A percentile compares a stretch with the other conserved stretches of the same genome.
These are phyloP conservation scores for Perca fluviatilis DNA, from an alignment of 2,113 vertebrate genomes.

Conservation along the genomic window DNA sequence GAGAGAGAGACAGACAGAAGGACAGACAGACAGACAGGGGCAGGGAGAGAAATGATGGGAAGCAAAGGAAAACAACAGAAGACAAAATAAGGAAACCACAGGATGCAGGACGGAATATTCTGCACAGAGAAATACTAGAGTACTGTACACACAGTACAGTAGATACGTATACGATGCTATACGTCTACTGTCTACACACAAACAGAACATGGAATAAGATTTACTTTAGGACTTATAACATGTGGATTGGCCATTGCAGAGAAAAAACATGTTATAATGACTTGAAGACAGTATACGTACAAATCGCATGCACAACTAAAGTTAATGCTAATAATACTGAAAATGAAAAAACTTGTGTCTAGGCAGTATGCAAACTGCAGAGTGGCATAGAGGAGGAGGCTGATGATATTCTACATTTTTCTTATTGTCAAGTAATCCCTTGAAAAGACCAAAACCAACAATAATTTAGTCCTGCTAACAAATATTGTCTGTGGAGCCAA, in stretches of 20 bases:
- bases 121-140: slow-evolving; percentile 36
- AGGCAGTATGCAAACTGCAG: slow-evolving; percentile 56
- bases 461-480: background rate
- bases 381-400: slow-evolving; percentile 43
- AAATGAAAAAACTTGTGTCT: slow-evolving; percentile 30
- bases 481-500: background rate
- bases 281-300: slow-evolving; percentile 11
- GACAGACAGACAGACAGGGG: slow-evolving; percentile 14
- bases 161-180: background rate
- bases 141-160: slow-evolving; percentile 13
- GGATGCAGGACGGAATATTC: slow-evolving; percentile 15
- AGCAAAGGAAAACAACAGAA: slow-evolving; percentile 28
- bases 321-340: slow-evolving; percentile 29
- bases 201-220: slow-evolving; percentile 26
- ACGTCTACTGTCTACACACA: slow-evolving; percentile 43
- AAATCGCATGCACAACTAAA: slow-evolving; percentile 71
- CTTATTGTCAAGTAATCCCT: slow-evolving; percentile 24
- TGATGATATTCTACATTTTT: slow-evolving; percentile 13
- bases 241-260: slow-evolving; percentile 44
- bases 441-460: slow-evolving; percentile 47
- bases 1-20: background rate
- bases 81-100: slow-evolving; percentile 22
- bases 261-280: slow-evolving; percentile 33
- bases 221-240: slow-evolving; percentile 26
- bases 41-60: slow-evolving; percentile 13